Conservation (phyloP, 2,888 invertebrate genomes). For the Leptarthrus brevirostris region DNA sequence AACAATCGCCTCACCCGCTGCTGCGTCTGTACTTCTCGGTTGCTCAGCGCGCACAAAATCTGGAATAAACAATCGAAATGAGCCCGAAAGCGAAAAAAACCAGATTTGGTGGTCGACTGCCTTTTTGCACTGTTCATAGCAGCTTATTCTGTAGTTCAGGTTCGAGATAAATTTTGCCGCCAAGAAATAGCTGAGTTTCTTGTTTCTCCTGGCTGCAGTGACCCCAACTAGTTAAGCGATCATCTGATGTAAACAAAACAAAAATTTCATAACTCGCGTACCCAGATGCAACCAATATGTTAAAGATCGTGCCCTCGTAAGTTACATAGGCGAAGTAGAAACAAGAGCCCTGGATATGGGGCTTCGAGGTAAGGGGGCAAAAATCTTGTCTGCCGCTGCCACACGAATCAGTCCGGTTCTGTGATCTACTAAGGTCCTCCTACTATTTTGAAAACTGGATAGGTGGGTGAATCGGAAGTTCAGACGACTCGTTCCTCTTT, state of each 20-base stretch:
- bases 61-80: background rate
- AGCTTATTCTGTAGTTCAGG: background rate
- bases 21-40: background rate
- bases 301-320: constrained; percentile 26
- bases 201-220: constrained; percentile 1
- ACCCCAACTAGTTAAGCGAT: constrained; percentile 23
- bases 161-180: background rate
- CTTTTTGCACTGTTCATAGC: background rate
- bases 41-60: background rate
- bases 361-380: background rate
- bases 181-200: constrained; percentile 2
- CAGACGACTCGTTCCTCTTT: background rate
- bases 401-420: background rate
- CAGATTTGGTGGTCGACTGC: constrained; percentile 3
- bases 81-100: constrained; percentile 2
- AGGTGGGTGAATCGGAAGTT: constrained; percentile 46
- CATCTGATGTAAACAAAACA: constrained; percentile 33
- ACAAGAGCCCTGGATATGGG: background rate
- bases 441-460: constrained; percentile 40
- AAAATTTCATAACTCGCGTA: constrained; percentile 20
- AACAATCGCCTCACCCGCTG: background rate
- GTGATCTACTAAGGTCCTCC: constrained; percentile 14
- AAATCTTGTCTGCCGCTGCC: background rate
- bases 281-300: background rate
- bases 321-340: background rate